These are phyloP conservation scores for Knipowitschia caucasica DNA, from an alignment of 2,797 vertebrate species.

Conservation along the genomic window DNA sequence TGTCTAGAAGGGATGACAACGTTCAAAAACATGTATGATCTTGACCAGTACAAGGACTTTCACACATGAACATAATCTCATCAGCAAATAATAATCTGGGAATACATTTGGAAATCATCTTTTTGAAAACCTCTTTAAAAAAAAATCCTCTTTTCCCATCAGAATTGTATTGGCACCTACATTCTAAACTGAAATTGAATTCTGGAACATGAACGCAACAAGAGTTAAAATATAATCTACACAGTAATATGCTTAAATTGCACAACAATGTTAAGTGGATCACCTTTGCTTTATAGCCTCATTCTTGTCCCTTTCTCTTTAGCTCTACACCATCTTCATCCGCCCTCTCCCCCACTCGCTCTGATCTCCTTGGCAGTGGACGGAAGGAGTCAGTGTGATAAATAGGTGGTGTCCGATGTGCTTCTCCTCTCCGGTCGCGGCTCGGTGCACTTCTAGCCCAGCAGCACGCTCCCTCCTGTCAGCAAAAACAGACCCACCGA, in stretches of 20 bases:
- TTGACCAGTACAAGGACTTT: no score
- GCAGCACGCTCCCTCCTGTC: slow-evolving; percentile 65
- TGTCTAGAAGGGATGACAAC: no score
- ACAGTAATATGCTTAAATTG: no score
- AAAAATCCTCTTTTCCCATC: no score
- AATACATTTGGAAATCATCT: no score
- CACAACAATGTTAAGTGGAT: not conserved
- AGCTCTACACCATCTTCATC: slow-evolving; percentile 48
- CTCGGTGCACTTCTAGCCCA: slow-evolving; percentile 53
- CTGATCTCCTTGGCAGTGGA: slow-evolving; percentile 54
- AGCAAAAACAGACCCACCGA: slow-evolving; percentile 61
- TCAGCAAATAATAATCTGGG: no score
- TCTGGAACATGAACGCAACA: no score
- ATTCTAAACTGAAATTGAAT: no score
- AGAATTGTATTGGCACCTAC: no score
- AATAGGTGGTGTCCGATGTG: slow-evolving; percentile 71
- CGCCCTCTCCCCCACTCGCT: slow-evolving; percentile 16
- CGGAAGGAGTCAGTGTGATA: slow-evolving; percentile 66
- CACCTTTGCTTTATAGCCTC: not conserved
- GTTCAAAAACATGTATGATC: no score
- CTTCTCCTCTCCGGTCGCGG: slow-evolving; percentile 60
- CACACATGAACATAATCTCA: no score
- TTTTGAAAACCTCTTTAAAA: no score
- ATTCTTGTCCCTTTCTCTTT: slow-evolving; percentile 26
- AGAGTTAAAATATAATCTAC: not conserved